phyloP scores from a whole-genome alignment of 2,113 vertebrate genomes.

The Onychorhynchus coronatus region DNA sequence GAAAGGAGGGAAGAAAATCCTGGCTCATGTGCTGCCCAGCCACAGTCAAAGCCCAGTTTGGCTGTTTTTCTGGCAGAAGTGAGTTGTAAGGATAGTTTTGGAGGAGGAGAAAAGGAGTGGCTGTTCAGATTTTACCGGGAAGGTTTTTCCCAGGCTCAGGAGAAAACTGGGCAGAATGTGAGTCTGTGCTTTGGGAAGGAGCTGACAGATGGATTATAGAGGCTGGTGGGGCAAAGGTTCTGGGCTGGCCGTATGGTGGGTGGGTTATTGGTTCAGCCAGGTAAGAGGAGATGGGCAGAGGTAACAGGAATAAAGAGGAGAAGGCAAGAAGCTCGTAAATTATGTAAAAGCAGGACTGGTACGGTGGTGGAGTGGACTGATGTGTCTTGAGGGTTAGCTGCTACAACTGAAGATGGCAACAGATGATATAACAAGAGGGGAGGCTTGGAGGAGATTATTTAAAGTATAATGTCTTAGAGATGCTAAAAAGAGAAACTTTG shows the following conservation, averaged over 20 bases:
- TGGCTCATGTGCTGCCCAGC: background rate
- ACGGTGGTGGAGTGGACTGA: background rate
- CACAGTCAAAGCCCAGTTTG: background rate
- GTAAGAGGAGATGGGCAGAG: slow-evolving; percentile 34
- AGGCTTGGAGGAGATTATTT: background rate
- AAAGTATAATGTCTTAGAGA: background rate
- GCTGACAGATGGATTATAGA: background rate
- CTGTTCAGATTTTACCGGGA: slow-evolving; percentile 12
- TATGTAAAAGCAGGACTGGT: background rate
- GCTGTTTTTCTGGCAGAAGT: background rate
- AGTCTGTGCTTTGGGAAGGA: background rate
- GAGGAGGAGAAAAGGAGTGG: slow-evolving; percentile 40
- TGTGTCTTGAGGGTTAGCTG: background rate
- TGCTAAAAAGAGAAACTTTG: background rate
- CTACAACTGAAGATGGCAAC: background rate
- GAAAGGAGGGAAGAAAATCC: background rate
- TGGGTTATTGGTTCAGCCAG: background rate
- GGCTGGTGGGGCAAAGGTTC: background rate
- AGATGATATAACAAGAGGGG: background rate
- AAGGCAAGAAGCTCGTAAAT: slow-evolving; percentile 30
- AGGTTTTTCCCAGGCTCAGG: slow-evolving; percentile 44
- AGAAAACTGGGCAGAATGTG: background rate
- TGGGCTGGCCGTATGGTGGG: background rate
- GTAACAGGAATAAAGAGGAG: slow-evolving; percentile 8
- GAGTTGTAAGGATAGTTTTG: background rate